A percentile compares a stretch with the other conserved stretches of the same genome.
phyloP scores from a whole-genome alignment of 1,140 invertebrate species.

The Phortica variegata region DNA sequence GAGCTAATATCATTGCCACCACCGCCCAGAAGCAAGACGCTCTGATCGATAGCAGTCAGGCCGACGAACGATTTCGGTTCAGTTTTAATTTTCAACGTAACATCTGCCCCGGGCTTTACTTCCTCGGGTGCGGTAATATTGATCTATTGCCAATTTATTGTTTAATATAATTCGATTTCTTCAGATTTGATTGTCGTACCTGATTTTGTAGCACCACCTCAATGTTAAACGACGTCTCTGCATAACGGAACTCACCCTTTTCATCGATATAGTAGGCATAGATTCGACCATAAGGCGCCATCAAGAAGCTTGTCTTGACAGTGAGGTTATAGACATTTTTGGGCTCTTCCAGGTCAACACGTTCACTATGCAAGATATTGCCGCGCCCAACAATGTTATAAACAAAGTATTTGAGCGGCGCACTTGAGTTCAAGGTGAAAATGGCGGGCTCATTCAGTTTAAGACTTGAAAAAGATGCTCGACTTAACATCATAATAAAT shows the following conservation, averaged over 20 bases:
- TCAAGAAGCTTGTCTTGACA: conserved; percentile 71
- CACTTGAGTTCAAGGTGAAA: conserved; percentile 79
- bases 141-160: too few relatives aligned
- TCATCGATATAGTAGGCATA: conserved; percentile 74
- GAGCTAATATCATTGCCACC: conserved; percentile 35
- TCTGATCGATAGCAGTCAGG: conserved; percentile 82
- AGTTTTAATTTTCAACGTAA: conserved; percentile 73
- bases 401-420: conserved; percentile 71
- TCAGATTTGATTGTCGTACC: not conserved
- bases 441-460: conserved; percentile 72
- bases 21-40: conserved; percentile 68
- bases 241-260: conserved; percentile 75
- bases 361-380: conserved; percentile 73
- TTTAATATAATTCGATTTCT: too few relatives aligned
- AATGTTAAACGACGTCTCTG: conserved; percentile 76
- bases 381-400: conserved; percentile 86
- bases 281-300: conserved; percentile 77
- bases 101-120: conserved; percentile 69
- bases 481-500: not conserved
- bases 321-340: conserved; percentile 49
- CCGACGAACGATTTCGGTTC: conserved; percentile 84
- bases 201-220: conserved; percentile 75
- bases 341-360: conserved; percentile 59
- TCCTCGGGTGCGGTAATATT: conserved; percentile 49
- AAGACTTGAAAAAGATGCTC: conserved; percentile 50